Evolutionary conservation across 92 coral and sea anemone species (phyloP), one percentile per base, ranked within the genome.

Genomic region (Actinernus sp.): DNA sequence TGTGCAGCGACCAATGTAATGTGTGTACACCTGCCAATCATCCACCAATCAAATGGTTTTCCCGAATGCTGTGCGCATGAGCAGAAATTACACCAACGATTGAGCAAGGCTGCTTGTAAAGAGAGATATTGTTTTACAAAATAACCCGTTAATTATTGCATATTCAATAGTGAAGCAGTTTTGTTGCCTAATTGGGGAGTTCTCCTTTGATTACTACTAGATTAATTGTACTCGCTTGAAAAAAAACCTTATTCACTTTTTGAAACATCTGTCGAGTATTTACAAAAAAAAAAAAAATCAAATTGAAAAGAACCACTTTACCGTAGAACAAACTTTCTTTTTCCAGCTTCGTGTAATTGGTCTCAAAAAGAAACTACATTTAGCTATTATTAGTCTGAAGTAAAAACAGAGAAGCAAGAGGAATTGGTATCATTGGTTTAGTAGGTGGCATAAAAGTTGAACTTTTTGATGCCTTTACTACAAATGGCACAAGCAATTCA

Each of bases 91-190:
- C 47, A 37, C 61, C 31, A 34, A 62, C 73, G 68, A 79, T 68
- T 63, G 87, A 70, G 39, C 31, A 11, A 51, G 17, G 37, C 28
- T 24, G 73, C 84, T 89, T 89, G 65, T 85, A 89, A 89, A 89
- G 96, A 89, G 96, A 61, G 96, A 89, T 89, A 89, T 89, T 89
- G 92, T 89, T 85, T 74, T 54, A 84, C 84, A 51, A 81, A 67
- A 87, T 73, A 79, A 55, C 68, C 87, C 96, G 96, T 85, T 79
- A 89, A 89, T 85, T 65, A 85, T 63, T 49, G 68, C 49, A 73
- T 82, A 89, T 69, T 49, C 58, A 45, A 78, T 82, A 89, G 85
- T 85, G 92, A 85, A 54, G 57, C 65, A 58, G 92, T 79, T 85
- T 89, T 85, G 92, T 74, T 61, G 84, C 78, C 74, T 89, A 89